A percentile compares a stretch with the other conserved stretches of the same genome.
These are phyloP conservation scores for Meta bourneti DNA, from an alignment of 2,888 invertebrate species.

Conservation along the genomic window DNA sequence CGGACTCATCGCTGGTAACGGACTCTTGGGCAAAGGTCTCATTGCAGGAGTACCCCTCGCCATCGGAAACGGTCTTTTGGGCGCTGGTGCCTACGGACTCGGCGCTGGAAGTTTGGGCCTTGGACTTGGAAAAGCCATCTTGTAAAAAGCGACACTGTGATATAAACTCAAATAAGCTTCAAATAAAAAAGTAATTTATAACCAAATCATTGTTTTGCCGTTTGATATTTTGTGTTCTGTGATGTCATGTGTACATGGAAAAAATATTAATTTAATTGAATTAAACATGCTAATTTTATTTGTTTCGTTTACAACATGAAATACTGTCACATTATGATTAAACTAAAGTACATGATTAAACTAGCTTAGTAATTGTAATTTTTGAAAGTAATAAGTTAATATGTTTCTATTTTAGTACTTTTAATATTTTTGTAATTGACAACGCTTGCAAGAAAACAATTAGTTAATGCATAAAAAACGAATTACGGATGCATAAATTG, in stretches of 20 bases:
- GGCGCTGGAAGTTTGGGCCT: conserved; percentile 8
- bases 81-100: conserved; percentile 30
- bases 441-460: too few species aligned
- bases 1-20: conserved; percentile 18
- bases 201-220: background rate
- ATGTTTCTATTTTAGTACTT: too few species aligned
- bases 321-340: background rate
- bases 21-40: background rate
- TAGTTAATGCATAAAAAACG: too few species aligned
- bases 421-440: too few species aligned
- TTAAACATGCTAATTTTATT: background rate
- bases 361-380: too few species aligned
- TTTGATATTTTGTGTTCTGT: background rate
- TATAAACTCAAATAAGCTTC: background rate
- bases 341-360: background rate
- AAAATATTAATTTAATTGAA: background rate
- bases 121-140: conserved; percentile 26
- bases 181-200: background rate
- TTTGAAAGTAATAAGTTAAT: too few species aligned
- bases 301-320: background rate
- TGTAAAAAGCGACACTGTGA: background rate
- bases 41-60: background rate
- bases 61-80: conserved; percentile 30
- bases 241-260: background rate
- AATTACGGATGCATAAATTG: too few species aligned